Base-by-base conservation (phyloP, 2,113 vertebrate genomes). In the Stictonetta naevosa region DNA sequence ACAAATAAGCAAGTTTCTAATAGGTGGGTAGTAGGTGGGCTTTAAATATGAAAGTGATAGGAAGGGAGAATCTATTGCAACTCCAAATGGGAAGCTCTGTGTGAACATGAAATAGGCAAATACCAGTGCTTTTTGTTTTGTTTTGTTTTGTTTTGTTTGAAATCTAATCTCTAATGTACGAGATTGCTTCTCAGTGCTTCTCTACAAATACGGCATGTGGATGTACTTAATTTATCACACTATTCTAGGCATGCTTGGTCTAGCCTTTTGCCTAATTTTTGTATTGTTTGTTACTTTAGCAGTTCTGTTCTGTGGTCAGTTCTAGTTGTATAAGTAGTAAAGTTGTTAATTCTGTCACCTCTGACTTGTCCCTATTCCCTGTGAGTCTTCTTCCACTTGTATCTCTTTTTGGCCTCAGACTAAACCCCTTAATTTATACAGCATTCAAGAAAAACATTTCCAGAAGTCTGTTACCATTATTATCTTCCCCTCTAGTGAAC, bases 1-100 rank as follows among this genome's bases (percentile, higher is more conserved):
- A 85, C 83, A 40, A 38, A 7, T 2, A 55, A 58, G 1, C 4
- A 28, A 56, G 31, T 83, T 68, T 11, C 5, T 79, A 42, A 11
- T 2, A 7, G 2, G 1, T 0, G 3, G 8, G 5, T 79, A 42
- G 10, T 2, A 7, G 1, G 1, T 0, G 3, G 8, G 5, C 17
- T 81, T 89, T 74, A 62, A 79, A 56, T 64, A 60, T 17, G 25
- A 52, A 71, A 55, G 10, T 23, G 2, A 20, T 79, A 13, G 12
- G 28, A 82, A 75, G 1, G 6, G 14, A 58, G 4, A 4, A 52
- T 55, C 50, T 81, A 3, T 25, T 67, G 10, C 8, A 72, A 42
- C 12, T 90, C n/a, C 21, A 56, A 7, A 22, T 72, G 3, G 10
- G n/a, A 78, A 55, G 7, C 10, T 71, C 62, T 48, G 36, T 66